Evolutionary conservation across 2,797 vertebrate species (phyloP), one percentile per base, ranked within the genome.

Genomic region (Hafferia zeledoni): DNA sequence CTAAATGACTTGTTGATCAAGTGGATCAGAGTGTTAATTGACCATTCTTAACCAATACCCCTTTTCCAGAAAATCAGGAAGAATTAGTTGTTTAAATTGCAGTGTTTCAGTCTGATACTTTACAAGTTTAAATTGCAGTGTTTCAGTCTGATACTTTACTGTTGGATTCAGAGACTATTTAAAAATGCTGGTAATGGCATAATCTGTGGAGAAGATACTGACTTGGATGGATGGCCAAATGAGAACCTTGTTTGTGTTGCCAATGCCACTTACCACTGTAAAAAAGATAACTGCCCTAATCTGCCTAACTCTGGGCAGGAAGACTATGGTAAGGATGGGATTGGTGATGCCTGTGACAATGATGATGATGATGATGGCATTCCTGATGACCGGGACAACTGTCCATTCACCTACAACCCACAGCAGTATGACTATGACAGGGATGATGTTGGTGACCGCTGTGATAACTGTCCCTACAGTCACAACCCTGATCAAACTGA

Each of bases 261-360:
- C 94, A 99, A 99, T 30, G 99, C 99, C n/a, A 99, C 99, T 68
- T 99, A 99, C 96, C 99, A 99, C 97, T 99, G 99, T 98, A 99
- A 99, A 96, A 99, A 99, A 97, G 99, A 99, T 97, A 99, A 99
- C 92, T 99, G 99, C 95, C 99, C 99, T 90, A 99, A 97, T 91
- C 98, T 99, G 91, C 99, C 99, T 90, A 99, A 99, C 97, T 99
- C 99, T 37, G 99, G 99, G n/a, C 99, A 99, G 96, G 99, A 99
- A 98, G 99, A 99, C 97, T 98, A 99, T 13, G 99, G 99, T 98
- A 99, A 99, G 96, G 99, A 99, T 84, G 99, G 99, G 80, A 97
- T 98, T 57, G 99, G 99, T 33, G 99, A 99, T 96, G 99, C 99
- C 96, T 99, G 99, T 95, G 99, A 99, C 96, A 95, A 78, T 3